A percentile compares a stretch with the other conserved stretches of the same genome.
Conservation (phyloP, 1,140 invertebrate genomes). For the Parapsyche elsis region DNA sequence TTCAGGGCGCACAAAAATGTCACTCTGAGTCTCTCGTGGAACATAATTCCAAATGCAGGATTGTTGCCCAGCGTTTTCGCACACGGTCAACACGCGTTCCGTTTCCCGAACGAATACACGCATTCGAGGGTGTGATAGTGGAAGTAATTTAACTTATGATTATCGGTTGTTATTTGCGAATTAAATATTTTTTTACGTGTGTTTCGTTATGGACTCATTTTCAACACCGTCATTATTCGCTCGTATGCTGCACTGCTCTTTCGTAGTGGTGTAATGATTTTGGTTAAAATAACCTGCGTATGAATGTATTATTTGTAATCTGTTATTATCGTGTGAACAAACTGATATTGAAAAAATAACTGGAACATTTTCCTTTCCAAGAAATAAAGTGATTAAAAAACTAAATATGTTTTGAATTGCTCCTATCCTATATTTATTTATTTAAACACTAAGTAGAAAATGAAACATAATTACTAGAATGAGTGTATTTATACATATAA, state of each 20-base stretch:
- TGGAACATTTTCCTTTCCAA: neutral
- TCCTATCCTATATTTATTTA: neutral
- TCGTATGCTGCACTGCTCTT: neutral
- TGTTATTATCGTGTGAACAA: slow-evolving; percentile 27
- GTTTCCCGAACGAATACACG: slow-evolving; percentile 91
- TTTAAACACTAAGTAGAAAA: neutral
- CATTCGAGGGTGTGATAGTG: slow-evolving; percentile 75
- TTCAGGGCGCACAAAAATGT: slow-evolving; percentile 92
- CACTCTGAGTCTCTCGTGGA: slow-evolving; percentile 95
- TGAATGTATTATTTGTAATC: slow-evolving; percentile 24
- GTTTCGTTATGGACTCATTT: slow-evolving; percentile 14
- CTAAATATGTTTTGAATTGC: neutral
- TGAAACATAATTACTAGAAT: neutral
- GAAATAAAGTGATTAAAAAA: slow-evolving; percentile 9
- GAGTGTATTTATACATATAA: slow-evolving; percentile 37
- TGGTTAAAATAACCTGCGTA: no score
- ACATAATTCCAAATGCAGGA: slow-evolving; percentile 98
- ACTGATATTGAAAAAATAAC: slow-evolving; percentile 33
- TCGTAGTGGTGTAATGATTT: no score
- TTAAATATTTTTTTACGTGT: slow-evolving; percentile 17
- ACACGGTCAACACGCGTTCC: slow-evolving; percentile 84
- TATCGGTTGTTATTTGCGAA: slow-evolving; percentile 27
- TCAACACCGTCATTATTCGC: neutral
- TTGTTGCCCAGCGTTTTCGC: slow-evolving; percentile 87
- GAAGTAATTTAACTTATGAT: slow-evolving; percentile 27